Percentiles rank a stretch among this genome's conserved stretches.
phyloP scores from a whole-genome alignment of 2,797 vertebrate genomes.

The Manis crassicaudata region DNA sequence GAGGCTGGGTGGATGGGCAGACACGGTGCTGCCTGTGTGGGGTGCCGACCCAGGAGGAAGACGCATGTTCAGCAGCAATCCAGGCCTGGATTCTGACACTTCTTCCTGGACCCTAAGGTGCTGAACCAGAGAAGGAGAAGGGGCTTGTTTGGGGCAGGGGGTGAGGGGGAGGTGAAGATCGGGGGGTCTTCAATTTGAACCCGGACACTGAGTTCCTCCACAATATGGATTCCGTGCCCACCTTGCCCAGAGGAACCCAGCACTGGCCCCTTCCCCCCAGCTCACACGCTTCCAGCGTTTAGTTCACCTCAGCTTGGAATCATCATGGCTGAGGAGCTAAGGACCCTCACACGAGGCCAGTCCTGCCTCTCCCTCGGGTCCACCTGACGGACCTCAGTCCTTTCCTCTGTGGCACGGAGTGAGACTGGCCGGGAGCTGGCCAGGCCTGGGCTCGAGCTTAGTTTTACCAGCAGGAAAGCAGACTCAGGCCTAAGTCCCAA shows the following conservation, averaged over 20 bases:
- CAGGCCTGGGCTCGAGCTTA: background rate
- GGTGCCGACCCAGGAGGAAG: background rate
- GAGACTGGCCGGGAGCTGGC: background rate
- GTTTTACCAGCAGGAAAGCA: background rate
- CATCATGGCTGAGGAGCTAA: background rate
- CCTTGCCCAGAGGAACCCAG: background rate
- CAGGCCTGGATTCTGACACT: background rate
- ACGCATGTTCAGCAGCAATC: background rate
- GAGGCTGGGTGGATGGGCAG: background rate
- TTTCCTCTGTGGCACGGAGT: too few species aligned
- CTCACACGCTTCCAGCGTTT: background rate
- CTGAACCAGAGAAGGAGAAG: background rate
- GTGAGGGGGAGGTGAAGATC: fast-evolving
- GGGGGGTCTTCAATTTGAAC: background rate
- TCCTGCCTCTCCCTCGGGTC: background rate
- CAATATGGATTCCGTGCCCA: background rate
- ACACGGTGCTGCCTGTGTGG: fast-evolving
- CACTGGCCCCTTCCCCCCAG: background rate
- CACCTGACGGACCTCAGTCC: background rate
- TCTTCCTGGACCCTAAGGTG: background rate
- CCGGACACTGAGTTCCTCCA: background rate
- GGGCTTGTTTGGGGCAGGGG: background rate
- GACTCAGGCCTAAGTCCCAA: background rate
- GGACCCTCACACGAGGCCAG: too few species aligned
- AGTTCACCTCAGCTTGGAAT: background rate